These are phyloP conservation scores for Mohoua ochrocephala DNA, from an alignment of 2,113 vertebrate genomes.

Conservation along the genomic window DNA sequence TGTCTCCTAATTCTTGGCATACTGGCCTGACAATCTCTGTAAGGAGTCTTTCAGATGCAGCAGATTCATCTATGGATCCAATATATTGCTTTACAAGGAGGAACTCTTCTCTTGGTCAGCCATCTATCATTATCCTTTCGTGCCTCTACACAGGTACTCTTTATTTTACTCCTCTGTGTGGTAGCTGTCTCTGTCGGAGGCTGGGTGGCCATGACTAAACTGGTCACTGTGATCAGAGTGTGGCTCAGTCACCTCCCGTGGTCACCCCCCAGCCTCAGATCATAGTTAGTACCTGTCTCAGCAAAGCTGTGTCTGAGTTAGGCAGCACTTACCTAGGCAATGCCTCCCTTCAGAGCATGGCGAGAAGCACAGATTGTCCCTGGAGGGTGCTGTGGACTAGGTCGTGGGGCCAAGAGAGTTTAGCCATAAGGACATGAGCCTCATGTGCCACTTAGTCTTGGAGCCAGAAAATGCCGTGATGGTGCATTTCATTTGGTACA, in stretches of 20 bases:
- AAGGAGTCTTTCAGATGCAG: background rate
- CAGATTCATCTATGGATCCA: background rate
- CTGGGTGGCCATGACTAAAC: background rate
- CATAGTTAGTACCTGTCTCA: background rate
- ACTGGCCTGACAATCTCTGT: background rate
- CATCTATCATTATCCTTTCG: background rate
- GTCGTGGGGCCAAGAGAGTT: background rate
- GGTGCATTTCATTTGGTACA: background rate
- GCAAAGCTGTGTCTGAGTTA: background rate
- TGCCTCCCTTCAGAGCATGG: background rate
- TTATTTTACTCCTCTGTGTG: background rate
- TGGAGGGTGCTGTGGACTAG: background rate
- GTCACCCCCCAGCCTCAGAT: rapidly evolving
- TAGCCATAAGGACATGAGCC: background rate
- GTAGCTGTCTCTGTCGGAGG: background rate
- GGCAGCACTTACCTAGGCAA: background rate
- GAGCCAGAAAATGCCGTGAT: background rate
- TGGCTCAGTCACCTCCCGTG: background rate
- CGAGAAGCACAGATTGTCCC: background rate
- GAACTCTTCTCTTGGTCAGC: background rate
- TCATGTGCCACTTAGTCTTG: background rate
- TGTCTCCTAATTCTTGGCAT: background rate
- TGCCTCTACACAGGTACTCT: background rate
- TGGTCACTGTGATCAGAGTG: background rate
- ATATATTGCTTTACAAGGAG: background rate